Percentiles rank a stretch among this genome's conserved stretches.
Evolutionary conservation across 1,140 invertebrate genomes (phyloP).

Genomic region (Panulirus ornatus): DNA sequence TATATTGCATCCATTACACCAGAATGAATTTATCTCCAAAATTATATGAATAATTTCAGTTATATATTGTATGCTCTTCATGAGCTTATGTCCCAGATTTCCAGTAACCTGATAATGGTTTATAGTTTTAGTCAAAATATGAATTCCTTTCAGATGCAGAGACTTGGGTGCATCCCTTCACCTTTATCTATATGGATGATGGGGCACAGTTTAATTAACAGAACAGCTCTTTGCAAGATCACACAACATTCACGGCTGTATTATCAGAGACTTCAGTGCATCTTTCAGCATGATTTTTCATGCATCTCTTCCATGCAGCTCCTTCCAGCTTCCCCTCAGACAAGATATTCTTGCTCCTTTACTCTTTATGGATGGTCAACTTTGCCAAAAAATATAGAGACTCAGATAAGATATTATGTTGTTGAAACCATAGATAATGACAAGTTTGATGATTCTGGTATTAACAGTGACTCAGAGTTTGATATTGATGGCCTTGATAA

Average conservation of each 20-base stretch:
- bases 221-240: not conserved
- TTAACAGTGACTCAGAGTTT: slow-evolving; percentile 59
- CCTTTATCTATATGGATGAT: not conserved
- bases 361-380: not conserved
- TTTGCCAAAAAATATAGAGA: not conserved
- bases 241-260: not conserved
- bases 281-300: not conserved
- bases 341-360: not conserved
- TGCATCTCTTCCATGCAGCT: not conserved
- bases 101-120: not conserved
- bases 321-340: not conserved
- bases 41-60: not conserved
- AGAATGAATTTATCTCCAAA: not conserved
- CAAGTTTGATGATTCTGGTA: slow-evolving; percentile 21
- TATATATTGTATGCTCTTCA: no score
- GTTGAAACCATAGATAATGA: not conserved
- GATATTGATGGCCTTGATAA: slow-evolving; percentile 14
- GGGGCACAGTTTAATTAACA: not conserved
- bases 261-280: not conserved
- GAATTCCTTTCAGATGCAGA: slow-evolving; percentile 3
- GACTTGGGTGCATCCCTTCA: not conserved
- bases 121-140: not conserved
- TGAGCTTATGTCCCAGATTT: no score
- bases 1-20: not conserved
- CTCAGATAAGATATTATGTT: slow-evolving; percentile 24